A percentile compares a stretch with the other conserved stretches of the same genome.
These are phyloP conservation scores for Thalassarche chlororhynchos DNA, from an alignment of 2,113 vertebrate species.

Conservation along the genomic window DNA sequence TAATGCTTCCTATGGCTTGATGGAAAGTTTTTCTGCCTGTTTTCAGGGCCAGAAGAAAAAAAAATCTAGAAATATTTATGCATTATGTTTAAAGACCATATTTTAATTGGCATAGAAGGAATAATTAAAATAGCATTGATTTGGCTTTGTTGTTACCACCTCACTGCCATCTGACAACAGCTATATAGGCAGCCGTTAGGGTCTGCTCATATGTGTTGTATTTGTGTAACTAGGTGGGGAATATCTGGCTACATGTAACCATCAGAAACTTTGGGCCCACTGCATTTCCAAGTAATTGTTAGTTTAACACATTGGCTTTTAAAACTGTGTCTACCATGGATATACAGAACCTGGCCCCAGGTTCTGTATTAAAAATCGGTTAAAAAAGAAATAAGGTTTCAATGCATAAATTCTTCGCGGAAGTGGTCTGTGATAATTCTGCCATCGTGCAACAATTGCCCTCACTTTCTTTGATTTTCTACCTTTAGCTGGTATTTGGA, in stretches of 20 bases:
- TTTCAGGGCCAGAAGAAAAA: neutral
- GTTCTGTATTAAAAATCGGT: neutral
- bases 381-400: neutral
- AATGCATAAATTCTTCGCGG: neutral
- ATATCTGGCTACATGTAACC: neutral
- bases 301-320: neutral
- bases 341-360: neutral
- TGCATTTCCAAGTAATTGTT: neutral
- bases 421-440: neutral
- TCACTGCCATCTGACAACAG: neutral
- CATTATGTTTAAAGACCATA: neutral
- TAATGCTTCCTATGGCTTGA: neutral
- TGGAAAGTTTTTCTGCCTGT: neutral
- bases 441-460: neutral
- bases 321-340: neutral
- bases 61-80: neutral
- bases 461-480: neutral
- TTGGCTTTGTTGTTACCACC: neutral
- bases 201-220: neutral
- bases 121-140: neutral
- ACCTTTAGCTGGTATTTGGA: neutral
- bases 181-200: neutral
- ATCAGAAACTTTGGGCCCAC: neutral
- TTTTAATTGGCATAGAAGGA: neutral
- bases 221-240: slow-evolving; percentile 9